phyloP scores from a whole-genome alignment of 2,888 invertebrate species.

The Alloplasta piceator region DNA sequence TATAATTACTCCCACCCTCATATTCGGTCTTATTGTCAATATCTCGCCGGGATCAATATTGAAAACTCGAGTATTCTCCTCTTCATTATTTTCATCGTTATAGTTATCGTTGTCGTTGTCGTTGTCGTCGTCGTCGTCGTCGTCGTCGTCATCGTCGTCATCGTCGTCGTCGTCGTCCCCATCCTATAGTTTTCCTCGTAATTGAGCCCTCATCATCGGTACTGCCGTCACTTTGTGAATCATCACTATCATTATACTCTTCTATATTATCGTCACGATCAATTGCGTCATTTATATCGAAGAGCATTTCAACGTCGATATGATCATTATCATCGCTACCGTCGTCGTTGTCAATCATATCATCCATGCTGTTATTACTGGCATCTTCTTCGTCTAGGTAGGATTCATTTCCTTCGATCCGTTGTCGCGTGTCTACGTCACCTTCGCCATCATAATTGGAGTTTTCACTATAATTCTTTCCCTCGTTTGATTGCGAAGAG shows the following conservation, averaged over 20 bases:
- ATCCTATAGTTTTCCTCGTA: not conserved
- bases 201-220: slow-evolving; percentile 12
- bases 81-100: slow-evolving; percentile 5
- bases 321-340: slow-evolving; percentile 17
- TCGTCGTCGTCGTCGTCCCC: too few relatives aligned
- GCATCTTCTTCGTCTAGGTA: slow-evolving; percentile 16
- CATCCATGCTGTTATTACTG: slow-evolving; percentile 9
- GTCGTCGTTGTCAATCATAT: slow-evolving; percentile 6
- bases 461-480: slow-evolving; percentile 16
- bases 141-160: too few relatives aligned
- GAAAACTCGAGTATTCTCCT: slow-evolving; percentile 8
- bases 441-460: slow-evolving; percentile 20
- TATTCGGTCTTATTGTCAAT: slow-evolving; percentile 26
- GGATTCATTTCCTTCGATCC: slow-evolving; percentile 29
- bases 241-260: slow-evolving; percentile 14
- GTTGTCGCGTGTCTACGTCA: slow-evolving; percentile 24
- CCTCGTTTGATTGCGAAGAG: slow-evolving; percentile 23
- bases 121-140: not conserved
- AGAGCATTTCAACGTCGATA: slow-evolving; percentile 17
- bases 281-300: slow-evolving; percentile 19
- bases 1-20: slow-evolving; percentile 16
- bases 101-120: slow-evolving; percentile 10
- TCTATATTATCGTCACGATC: slow-evolving; percentile 20
- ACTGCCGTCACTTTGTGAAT: not conserved
- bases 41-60: slow-evolving; percentile 19